phyloP scores from a whole-genome alignment of 2,797 vertebrate species.

The Anguilla marmorata region DNA sequence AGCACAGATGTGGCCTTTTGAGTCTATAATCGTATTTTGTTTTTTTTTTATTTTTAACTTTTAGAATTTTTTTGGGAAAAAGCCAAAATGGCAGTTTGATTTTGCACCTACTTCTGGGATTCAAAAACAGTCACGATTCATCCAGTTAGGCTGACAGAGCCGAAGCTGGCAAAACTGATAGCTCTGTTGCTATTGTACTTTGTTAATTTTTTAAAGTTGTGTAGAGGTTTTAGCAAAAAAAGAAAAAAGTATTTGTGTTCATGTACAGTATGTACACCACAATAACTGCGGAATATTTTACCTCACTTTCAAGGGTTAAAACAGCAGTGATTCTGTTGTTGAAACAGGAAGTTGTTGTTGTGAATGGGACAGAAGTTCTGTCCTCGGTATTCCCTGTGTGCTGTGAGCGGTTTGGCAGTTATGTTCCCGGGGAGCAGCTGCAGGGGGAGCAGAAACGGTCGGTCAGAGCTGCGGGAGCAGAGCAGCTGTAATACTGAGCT shows the following conservation, averaged over 20 bases:
- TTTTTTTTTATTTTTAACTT: background rate
- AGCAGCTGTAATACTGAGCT: background rate
- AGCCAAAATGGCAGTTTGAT: background rate
- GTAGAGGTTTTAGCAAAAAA: too few species aligned
- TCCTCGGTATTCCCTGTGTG: background rate
- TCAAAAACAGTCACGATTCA: background rate
- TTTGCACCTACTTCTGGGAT: background rate
- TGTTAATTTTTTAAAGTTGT: background rate
- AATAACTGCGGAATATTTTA: background rate
- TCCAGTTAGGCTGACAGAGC: background rate
- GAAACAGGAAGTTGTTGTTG: too few species aligned
- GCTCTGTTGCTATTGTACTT: background rate
- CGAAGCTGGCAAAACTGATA: background rate
- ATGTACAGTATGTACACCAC: too few species aligned
- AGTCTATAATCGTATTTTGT: background rate
- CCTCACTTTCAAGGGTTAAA: background rate
- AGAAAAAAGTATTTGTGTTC: background rate
- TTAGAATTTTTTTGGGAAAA: background rate
- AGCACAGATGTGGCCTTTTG: background rate
- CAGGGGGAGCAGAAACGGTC: background rate
- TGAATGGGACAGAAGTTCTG: background rate
- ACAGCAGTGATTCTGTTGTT: background rate
- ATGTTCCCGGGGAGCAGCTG: background rate
- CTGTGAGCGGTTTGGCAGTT: background rate
- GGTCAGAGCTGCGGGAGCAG: background rate